These are phyloP conservation scores for Oncorhynchus masou DNA, from an alignment of 2,113 vertebrate genomes.

Conservation along the genomic window DNA sequence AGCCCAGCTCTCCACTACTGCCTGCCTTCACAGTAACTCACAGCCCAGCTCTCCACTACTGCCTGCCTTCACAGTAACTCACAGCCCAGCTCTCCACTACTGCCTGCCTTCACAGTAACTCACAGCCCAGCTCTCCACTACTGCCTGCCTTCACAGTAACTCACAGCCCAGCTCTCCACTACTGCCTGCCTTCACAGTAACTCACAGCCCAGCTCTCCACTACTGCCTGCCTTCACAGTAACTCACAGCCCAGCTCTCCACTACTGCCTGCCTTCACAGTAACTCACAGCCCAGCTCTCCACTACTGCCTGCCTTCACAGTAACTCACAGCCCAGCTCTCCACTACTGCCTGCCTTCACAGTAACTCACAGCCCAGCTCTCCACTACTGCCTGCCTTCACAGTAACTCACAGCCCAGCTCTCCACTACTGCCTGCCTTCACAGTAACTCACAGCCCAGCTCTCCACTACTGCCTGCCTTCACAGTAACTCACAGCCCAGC, in stretches of 20 bases:
- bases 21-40: too few relatives aligned
- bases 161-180: neutral
- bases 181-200: too few relatives aligned
- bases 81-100: neutral
- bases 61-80: too few relatives aligned
- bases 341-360: too few relatives aligned
- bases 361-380: neutral
- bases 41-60: neutral
- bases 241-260: neutral
- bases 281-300: neutral
- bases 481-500: neutral
- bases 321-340: neutral
- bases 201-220: neutral
- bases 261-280: too few relatives aligned
- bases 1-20: neutral
- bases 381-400: neutral
- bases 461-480: neutral
- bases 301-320: too few relatives aligned
- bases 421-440: neutral
- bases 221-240: too few relatives aligned
- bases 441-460: neutral
- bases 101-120: too few relatives aligned
- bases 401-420: neutral
- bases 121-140: neutral
- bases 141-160: too few relatives aligned